phyloP scores from a whole-genome alignment of 1,140 invertebrate genomes.

The Psix sp. region DNA sequence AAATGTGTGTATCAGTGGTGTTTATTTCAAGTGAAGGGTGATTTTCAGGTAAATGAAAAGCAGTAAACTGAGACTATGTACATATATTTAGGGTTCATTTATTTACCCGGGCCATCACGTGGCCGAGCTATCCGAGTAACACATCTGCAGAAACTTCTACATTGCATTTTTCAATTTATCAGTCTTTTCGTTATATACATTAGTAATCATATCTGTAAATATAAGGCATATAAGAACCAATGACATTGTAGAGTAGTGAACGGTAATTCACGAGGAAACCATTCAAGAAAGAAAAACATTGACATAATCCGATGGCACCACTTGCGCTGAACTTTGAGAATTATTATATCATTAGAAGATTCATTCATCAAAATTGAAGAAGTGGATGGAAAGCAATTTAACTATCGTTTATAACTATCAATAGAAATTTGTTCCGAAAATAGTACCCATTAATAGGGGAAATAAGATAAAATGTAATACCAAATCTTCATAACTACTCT shows the following conservation, averaged over 20 bases:
- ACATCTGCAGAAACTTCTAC: slow-evolving; percentile 34
- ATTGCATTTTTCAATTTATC: slow-evolving; percentile 4
- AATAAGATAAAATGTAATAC: too few species aligned
- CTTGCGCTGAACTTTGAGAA: slow-evolving; percentile 1
- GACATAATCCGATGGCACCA: slow-evolving; percentile 15
- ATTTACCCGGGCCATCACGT: slow-evolving; percentile 48
- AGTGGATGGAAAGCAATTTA: too few species aligned
- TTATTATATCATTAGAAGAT: slow-evolving; percentile 4
- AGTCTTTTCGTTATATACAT: slow-evolving; percentile 19
- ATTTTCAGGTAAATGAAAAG: slow-evolving; percentile 60
- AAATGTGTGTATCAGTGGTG: slow-evolving; percentile 29
- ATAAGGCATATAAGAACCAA: slow-evolving; percentile 32
- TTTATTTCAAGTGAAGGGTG: slow-evolving; percentile 54
- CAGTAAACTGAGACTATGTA: slow-evolving; percentile 47
- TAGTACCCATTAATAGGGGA: too few species aligned
- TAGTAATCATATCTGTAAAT: slow-evolving; percentile 39
- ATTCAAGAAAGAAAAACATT: slow-evolving; percentile 19
- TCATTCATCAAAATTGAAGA: too few species aligned
- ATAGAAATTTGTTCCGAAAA: too few species aligned
- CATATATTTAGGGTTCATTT: slow-evolving; percentile 27
- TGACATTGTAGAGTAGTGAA: slow-evolving; percentile 24
- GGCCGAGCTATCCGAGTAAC: slow-evolving; percentile 21
- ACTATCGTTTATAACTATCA: too few species aligned
- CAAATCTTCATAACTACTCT: too few species aligned
- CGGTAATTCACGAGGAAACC: slow-evolving; percentile 22